Evolutionary conservation across 35 echinoderm and acorn worm genomes (phyloP).

Genomic region (Apostichopus japonicus): DNA sequence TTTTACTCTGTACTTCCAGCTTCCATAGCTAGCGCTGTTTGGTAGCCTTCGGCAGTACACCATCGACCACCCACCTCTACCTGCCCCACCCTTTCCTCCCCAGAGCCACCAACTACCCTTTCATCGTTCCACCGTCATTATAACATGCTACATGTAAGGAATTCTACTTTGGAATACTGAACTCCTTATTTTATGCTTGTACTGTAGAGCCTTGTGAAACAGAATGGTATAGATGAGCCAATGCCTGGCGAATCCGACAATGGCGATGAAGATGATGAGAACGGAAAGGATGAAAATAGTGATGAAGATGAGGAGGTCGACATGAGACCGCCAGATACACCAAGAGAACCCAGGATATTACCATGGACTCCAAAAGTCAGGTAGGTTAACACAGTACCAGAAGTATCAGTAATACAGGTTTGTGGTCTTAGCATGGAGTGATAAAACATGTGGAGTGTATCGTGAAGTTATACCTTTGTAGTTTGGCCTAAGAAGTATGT

Average conservation of each 20-base stretch:
- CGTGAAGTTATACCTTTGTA: too few species aligned
- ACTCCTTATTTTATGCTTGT: too few species aligned
- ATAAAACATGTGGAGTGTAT: too few species aligned
- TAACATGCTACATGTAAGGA: not conserved
- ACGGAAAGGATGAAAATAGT: conserved; percentile 75
- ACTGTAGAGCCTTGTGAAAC: conserved; percentile 86
- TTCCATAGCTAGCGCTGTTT: too few species aligned
- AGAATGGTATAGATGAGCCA: conserved; percentile 96
- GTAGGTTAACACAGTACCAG: conserved; percentile 3
- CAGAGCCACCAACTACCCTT: not conserved
- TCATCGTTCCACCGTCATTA: not conserved
- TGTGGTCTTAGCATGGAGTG: too few species aligned
- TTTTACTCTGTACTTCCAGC: too few species aligned
- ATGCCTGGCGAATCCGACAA: conserved; percentile 83
- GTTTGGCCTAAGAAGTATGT: too few species aligned
- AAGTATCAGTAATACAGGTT: too few species aligned
- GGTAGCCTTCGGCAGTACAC: too few species aligned
- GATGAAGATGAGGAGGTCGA: conserved; percentile 88
- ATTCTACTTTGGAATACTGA: not conserved
- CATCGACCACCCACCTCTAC: too few species aligned
- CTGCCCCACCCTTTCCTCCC: too few species aligned
- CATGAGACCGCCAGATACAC: conserved; percentile 77
- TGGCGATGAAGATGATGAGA: conserved; percentile 72
- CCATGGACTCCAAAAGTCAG: conserved; percentile 99
- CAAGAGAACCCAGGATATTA: conserved; percentile 85